Evolutionary conservation across 2,797 vertebrate species (phyloP).

Genomic region (Liasis olivaceus): DNA sequence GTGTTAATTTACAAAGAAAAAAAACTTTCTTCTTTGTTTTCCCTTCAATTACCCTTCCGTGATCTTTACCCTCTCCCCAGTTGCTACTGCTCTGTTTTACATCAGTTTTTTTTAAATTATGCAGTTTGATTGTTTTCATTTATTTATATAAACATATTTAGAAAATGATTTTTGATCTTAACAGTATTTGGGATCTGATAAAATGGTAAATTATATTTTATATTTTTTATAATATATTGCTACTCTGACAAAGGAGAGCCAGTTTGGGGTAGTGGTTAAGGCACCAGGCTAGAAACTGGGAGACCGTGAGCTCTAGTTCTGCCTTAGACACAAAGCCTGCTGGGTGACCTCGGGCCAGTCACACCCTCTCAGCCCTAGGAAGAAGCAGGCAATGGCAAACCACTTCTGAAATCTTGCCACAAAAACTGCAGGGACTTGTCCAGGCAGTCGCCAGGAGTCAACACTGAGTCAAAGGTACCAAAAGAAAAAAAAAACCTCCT

Average conservation of each 20-base stretch:
- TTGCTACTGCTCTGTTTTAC: neutral
- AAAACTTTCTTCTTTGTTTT: neutral
- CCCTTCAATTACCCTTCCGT: neutral
- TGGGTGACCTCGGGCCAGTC: neutral
- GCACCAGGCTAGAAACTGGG: neutral
- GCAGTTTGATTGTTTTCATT: neutral
- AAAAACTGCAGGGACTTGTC: neutral
- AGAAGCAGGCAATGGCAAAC: neutral
- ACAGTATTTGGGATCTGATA: neutral
- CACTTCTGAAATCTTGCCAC: neutral
- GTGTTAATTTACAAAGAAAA: neutral
- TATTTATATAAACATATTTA: neutral
- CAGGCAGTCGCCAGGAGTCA: neutral
- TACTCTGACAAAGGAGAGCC: neutral
- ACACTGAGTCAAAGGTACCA: neutral
- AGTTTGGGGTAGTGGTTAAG: neutral
- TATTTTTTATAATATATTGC: neutral
- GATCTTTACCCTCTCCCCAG: neutral
- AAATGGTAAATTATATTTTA: neutral
- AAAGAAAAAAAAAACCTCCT: neutral
- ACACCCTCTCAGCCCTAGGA: neutral
- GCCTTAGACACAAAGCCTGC: neutral
- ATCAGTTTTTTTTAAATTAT: neutral
- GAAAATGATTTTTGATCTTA: neutral
- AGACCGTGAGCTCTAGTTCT: neutral